These are phyloP conservation scores for Suricata suricatta DNA, from an alignment of 2,113 vertebrate genomes.

Conservation along the genomic window DNA sequence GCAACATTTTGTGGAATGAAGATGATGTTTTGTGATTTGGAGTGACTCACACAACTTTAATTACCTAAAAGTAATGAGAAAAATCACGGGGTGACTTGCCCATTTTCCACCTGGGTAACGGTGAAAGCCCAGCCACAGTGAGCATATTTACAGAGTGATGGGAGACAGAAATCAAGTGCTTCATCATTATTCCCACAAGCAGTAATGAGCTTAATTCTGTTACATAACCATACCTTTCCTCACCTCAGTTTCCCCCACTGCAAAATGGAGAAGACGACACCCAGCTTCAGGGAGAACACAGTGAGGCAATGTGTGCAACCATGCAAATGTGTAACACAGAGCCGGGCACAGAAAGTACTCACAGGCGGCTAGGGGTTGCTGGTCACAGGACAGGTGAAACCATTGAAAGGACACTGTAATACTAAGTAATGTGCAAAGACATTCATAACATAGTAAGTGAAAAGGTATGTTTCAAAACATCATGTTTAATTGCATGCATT, in stretches of 20 bases:
- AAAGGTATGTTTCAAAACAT: neutral
- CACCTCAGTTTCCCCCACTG: neutral
- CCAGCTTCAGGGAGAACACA: neutral
- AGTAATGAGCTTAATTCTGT: neutral
- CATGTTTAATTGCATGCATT: neutral
- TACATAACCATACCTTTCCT: neutral
- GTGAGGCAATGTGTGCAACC: too few relatives aligned
- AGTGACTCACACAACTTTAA: neutral
- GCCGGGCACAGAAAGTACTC: neutral
- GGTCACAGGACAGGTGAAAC: neutral
- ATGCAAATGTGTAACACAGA: fast-evolving
- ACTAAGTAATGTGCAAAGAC: neutral
- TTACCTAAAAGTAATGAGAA: slow-evolving; percentile 4
- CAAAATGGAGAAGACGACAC: neutral
- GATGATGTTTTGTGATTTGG: slow-evolving; percentile 3
- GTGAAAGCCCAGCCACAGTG: neutral
- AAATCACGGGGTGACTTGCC: neutral
- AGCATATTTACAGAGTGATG: neutral
- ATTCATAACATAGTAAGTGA: neutral
- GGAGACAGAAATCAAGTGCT: neutral
- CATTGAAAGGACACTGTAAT: neutral
- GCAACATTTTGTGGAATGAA: neutral
- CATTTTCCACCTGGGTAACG: neutral
- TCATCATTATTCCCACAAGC: neutral
- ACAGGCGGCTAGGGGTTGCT: fast-evolving